Evolutionary conservation across 2,888 invertebrate genomes (phyloP).

Genomic region (Acrobasis repandana): DNA sequence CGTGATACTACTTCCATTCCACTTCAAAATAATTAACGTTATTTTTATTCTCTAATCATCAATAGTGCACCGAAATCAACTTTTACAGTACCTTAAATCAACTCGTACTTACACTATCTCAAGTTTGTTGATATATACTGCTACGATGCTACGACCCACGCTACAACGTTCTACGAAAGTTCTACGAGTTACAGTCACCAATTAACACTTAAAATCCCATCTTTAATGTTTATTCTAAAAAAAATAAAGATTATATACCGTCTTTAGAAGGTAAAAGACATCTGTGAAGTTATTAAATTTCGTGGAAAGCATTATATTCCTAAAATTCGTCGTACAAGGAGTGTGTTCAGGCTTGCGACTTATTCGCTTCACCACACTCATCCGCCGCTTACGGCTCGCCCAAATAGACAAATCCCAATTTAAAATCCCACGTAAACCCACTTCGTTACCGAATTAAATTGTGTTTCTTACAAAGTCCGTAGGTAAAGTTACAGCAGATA

Average conservation of each 20-base stretch:
- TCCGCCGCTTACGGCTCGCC: constrained; percentile 44
- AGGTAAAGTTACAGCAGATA: constrained; percentile 44
- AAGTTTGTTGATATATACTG: neutral
- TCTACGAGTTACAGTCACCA: neutral
- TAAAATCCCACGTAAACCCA: constrained; percentile 51
- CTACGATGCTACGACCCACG: constrained; percentile 3
- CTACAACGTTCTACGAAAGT: constrained; percentile 9
- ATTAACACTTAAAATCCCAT: no score
- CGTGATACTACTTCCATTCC: no score
- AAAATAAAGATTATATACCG: neutral
- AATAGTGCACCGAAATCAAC: no score
- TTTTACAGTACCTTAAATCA: no score
- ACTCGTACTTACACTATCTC: no score
- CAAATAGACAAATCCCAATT: constrained; percentile 56
- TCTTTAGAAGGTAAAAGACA: constrained; percentile 7
- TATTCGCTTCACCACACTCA: constrained; percentile 25
- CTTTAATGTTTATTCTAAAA: neutral
- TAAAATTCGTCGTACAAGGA: constrained; percentile 1
- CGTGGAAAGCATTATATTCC: neutral
- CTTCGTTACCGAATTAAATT: constrained; percentile 52
- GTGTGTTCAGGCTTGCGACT: constrained; percentile 25
- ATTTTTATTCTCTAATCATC: no score
- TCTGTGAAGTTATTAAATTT: constrained; percentile 2
- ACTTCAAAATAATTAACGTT: no score
- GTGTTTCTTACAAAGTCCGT: constrained; percentile 46